These are phyloP conservation scores for Pseudomyrmex cubaensis DNA, from an alignment of 1,140 invertebrate genomes.

Conservation along the genomic window DNA sequence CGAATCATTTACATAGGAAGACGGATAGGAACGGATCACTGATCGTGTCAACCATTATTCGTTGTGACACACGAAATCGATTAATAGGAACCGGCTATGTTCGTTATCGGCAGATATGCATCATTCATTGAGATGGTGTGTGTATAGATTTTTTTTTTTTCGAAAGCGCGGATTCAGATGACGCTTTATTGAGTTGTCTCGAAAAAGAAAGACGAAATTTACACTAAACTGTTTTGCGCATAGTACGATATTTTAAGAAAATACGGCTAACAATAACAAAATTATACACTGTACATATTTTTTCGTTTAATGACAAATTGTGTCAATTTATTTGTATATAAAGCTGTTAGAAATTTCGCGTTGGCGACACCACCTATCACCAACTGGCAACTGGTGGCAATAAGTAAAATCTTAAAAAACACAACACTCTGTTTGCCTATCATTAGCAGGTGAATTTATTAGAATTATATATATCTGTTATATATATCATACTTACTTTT, in stretches of 20 bases:
- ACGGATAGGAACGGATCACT: slow-evolving; percentile 67
- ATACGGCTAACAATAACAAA: too few species aligned
- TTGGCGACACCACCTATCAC: too few species aligned
- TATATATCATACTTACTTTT: too few species aligned
- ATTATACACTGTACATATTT: too few species aligned
- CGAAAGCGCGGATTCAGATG: slow-evolving; percentile 28
- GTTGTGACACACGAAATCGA: slow-evolving; percentile 64
- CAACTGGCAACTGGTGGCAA: too few species aligned
- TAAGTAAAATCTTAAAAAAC: too few species aligned
- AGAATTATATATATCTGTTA: too few species aligned
- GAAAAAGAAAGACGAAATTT: slow-evolving; percentile 18
- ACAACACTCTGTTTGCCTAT: too few species aligned
- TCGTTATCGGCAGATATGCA: slow-evolving; percentile 60
- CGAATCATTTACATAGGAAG: slow-evolving; percentile 67
- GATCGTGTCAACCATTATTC: slow-evolving; percentile 69
- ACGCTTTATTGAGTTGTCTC: not conserved
- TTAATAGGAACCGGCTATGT: slow-evolving; percentile 65
- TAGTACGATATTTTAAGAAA: not conserved
- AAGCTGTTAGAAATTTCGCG: too few species aligned
- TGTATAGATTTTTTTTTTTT: slow-evolving; percentile 10
- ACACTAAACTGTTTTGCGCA: slow-evolving; percentile 4
- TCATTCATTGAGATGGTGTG: slow-evolving; percentile 32
- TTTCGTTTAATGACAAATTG: too few species aligned
- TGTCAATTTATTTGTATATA: too few species aligned
- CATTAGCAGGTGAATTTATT: too few species aligned